Evolutionary conservation across 2,888 invertebrate species (phyloP).

Genomic region (Anaspis maculata): DNA sequence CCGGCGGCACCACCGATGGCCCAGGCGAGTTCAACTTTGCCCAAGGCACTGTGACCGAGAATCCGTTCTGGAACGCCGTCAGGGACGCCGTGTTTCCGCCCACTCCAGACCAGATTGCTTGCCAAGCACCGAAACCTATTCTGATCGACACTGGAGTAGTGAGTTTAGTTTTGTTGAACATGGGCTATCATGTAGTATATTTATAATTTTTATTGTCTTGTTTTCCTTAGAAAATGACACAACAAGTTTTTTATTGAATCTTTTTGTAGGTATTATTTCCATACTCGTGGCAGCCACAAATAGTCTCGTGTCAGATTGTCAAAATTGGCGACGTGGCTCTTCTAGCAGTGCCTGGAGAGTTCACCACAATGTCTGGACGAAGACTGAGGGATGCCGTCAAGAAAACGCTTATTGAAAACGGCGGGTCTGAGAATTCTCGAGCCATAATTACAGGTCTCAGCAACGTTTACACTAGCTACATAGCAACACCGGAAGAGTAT

Average conservation of each 20-base stretch:
- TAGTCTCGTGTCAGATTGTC: slow-evolving; percentile 74
- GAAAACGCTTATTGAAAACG: slow-evolving; percentile 43
- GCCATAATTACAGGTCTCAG: slow-evolving; percentile 81
- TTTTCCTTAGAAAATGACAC: too few relatives aligned
- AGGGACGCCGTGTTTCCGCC: slow-evolving; percentile 71
- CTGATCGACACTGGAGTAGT: slow-evolving; percentile 81
- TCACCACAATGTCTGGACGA: slow-evolving; percentile 91
- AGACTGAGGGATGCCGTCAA: slow-evolving; percentile 49
- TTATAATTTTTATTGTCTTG: too few relatives aligned
- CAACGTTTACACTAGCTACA: slow-evolving; percentile 85
- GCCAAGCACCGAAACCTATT: slow-evolving; percentile 85
- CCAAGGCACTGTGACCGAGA: slow-evolving; percentile 71
- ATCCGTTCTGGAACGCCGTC: slow-evolving; percentile 79
- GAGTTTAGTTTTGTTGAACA: too few relatives aligned
- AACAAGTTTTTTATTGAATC: too few relatives aligned
- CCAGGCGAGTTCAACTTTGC: slow-evolving; percentile 78
- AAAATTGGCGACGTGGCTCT: slow-evolving; percentile 68
- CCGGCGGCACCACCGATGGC: slow-evolving; percentile 85
- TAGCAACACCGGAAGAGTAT: slow-evolving; percentile 87
- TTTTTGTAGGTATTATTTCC: slow-evolving; percentile 44
- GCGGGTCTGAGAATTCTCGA: slow-evolving; percentile 36
- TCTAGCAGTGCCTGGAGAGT: slow-evolving; percentile 84
- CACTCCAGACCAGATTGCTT: slow-evolving; percentile 58
- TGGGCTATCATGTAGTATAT: slow-evolving; percentile 1
- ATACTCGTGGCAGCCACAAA: slow-evolving; percentile 83